Conservation (phyloP, 1,140 invertebrate genomes). For the Physella acuta region DNA sequence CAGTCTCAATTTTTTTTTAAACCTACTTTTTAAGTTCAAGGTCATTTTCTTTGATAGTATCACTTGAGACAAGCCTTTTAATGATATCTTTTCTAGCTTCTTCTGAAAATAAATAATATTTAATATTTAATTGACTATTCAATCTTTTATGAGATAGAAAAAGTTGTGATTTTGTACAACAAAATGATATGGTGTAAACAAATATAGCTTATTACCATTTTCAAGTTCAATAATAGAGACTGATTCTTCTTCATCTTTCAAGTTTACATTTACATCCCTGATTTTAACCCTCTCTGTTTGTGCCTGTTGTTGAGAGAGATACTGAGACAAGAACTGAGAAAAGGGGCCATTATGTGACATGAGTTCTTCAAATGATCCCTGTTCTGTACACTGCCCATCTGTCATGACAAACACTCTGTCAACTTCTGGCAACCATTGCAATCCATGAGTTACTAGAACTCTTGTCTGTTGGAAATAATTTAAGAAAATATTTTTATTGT, state of each 20-base stretch:
- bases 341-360: constrained; percentile 39
- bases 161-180: too few species aligned
- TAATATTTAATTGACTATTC: too few species aligned
- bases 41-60: too few species aligned
- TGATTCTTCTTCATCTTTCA: too few species aligned
- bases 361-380: constrained; percentile 51
- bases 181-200: too few species aligned
- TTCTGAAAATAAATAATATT: neutral
- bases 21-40: too few species aligned
- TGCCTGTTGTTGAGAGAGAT: constrained; percentile 15
- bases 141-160: too few species aligned
- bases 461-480: constrained; percentile 38
- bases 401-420: constrained; percentile 52
- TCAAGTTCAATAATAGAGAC: too few species aligned
- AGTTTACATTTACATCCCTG: too few species aligned
- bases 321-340: constrained; percentile 37
- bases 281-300: neutral
- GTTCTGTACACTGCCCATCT: constrained; percentile 48
- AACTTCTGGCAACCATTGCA: constrained; percentile 49
- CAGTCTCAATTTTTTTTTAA: too few species aligned
- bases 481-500: too few species aligned
- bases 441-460: constrained; percentile 52
- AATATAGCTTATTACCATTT: too few species aligned
- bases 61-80: constrained; percentile 5
- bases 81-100: neutral